Evolutionary conservation across 2,888 invertebrate genomes (phyloP), one percentile per base, ranked within the genome.

Genomic region (Eugnorisma glareosa): DNA sequence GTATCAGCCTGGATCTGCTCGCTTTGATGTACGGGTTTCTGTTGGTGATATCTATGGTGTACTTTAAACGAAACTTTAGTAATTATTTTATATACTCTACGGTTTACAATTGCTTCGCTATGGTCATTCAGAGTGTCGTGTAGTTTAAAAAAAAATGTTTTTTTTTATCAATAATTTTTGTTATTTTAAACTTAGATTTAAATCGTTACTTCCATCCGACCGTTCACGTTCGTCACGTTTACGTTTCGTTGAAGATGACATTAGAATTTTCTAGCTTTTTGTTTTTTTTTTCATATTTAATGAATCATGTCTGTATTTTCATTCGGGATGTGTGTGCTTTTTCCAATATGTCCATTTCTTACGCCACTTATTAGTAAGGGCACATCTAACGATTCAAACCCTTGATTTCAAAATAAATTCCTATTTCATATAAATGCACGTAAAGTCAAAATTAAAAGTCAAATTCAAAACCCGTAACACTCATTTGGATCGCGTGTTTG

Each of bases 21-120:
- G 35, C 18, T 84, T 67, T 74, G 70, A 80, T 84, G 21, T 31
- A 18, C n/a, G 59, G 8, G 18, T 28, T 37, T 71, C 37, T 43
- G 31, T n/a, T 13, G 8, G 8, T 67, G n/a, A 13, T 59, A 45
- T 48, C 35, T 51, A 35, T 35, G 21, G 18, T 45, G 40, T 43
- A 24, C 18, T 37, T 51, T 28, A 5, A 31, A 21, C 7, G 15
- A 35, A 51, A 80, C 24, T 69, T n/a, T n/a, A 10, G 0, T 45
- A 21, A 28, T 67, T 37, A 28, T 7, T 72, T 71, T 59, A 28
- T 59, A 31, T 1, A 3, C 18, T 35, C 2, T 35, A 45, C 10
- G 3, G 7, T 21, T 71, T 43, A 21, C 1, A 15, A 21, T 7
- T 35, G 45, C 18, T 45, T 18, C 18, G 1, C 45, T 18, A 2